Conservation (phyloP, 1,140 invertebrate genomes). For the Oncopodura yosiiana region DNA sequence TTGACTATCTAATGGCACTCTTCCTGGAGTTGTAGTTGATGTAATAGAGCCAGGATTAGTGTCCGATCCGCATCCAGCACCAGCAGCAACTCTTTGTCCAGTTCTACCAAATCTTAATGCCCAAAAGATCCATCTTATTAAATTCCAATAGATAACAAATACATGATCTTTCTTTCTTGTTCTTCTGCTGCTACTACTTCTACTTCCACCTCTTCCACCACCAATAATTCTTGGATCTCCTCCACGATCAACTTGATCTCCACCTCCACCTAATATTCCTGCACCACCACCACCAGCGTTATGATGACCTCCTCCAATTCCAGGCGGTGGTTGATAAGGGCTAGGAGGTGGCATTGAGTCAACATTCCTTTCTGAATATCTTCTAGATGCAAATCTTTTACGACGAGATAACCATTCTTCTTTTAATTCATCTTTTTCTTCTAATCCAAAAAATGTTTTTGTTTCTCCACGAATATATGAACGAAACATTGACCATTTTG, state of each 20-base stretch:
- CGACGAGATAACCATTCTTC: slow-evolving; percentile 34
- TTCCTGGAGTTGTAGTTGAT: slow-evolving; percentile 25
- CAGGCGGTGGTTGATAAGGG: slow-evolving; percentile 25
- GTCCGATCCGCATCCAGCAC: slow-evolving; percentile 33
- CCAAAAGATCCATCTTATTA: slow-evolving; percentile 34
- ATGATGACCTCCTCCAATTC: background rate
- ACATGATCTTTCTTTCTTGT: slow-evolving; percentile 35
- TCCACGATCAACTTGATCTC: slow-evolving; percentile 22
- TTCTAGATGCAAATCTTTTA: slow-evolving; percentile 30
- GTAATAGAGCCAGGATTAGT: slow-evolving; percentile 34
- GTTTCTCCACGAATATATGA: slow-evolving; percentile 29
- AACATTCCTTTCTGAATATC: slow-evolving; percentile 34
- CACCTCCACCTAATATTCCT: background rate
- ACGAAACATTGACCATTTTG: slow-evolving; percentile 21
- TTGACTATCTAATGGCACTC: slow-evolving; percentile 34
- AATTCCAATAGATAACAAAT: slow-evolving; percentile 34
- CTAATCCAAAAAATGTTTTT: slow-evolving; percentile 32
- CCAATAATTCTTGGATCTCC: slow-evolving; percentile 14
- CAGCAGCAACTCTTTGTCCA: slow-evolving; percentile 32
- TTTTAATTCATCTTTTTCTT: slow-evolving; percentile 27
- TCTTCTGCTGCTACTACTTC: slow-evolving; percentile 3
- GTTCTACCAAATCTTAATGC: slow-evolving; percentile 33
- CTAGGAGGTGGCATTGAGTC: slow-evolving; percentile 35
- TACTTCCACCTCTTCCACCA: slow-evolving; percentile 1
- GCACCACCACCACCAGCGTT: background rate